Conservation (phyloP, 2,888 invertebrate species). For the Erebia palarica region DNA sequence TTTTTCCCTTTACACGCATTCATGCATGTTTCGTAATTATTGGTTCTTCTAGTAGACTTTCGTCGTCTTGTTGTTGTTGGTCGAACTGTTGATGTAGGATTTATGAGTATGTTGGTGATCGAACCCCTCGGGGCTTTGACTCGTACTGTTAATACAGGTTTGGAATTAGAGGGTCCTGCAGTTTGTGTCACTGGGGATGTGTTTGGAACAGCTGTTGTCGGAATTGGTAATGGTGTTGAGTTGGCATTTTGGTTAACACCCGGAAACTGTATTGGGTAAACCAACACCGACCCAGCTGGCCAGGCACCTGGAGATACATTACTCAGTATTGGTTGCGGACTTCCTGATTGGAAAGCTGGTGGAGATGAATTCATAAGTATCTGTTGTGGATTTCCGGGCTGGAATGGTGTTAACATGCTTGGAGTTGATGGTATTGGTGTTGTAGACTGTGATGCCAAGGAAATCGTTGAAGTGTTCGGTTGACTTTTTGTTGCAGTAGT, state of each 20-base stretch:
- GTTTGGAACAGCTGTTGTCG: slow-evolving; percentile 27
- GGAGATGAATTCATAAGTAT: background rate
- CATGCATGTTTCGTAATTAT: slow-evolving; percentile 65
- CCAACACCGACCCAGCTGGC: slow-evolving; percentile 18
- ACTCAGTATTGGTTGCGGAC: slow-evolving; percentile 1
- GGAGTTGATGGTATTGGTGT: slow-evolving; percentile 13
- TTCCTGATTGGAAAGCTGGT: slow-evolving; percentile 11
- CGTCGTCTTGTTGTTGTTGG: slow-evolving; percentile 49
- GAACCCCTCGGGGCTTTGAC: slow-evolving; percentile 64
- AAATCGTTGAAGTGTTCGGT: slow-evolving; percentile 5
- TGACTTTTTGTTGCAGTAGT: background rate
- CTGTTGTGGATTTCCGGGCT: slow-evolving; percentile 12
- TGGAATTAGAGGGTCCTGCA: slow-evolving; percentile 27
- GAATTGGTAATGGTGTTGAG: background rate
- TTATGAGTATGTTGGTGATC: slow-evolving; percentile 64
- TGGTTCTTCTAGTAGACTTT: slow-evolving; percentile 54
- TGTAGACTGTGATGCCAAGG: slow-evolving; percentile 8
- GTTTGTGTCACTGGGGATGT: slow-evolving; percentile 25
- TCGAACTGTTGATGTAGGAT: slow-evolving; percentile 56
- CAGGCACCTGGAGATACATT: background rate
- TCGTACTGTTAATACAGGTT: slow-evolving; percentile 57
- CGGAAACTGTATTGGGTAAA: slow-evolving; percentile 29
- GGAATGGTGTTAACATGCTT: slow-evolving; percentile 15
- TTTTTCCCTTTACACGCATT: slow-evolving; percentile 61
- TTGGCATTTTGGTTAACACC: slow-evolving; percentile 11